Base-by-base conservation (phyloP, 2,888 invertebrate genomes). In the Perithous albicinctus region DNA sequence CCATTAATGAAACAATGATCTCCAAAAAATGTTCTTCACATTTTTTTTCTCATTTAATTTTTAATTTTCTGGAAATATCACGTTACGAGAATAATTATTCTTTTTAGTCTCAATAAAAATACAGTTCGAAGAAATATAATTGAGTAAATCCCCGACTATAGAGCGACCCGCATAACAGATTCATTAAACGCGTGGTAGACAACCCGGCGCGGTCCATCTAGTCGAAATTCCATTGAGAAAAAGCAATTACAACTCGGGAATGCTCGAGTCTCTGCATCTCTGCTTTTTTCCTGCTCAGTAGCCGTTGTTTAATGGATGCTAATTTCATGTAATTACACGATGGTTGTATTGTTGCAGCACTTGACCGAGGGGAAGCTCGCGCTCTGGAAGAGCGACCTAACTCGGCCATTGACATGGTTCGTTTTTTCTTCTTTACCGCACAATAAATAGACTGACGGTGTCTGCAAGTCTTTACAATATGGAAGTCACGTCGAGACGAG, bases 321-420 rank as follows among this genome's bases (percentile, higher is more conserved):
- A 84, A 85, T 85, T 70, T 80, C 74, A 64, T 76, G 54, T 82
- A 80, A 84, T 83, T 83, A 80, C 80, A n/a, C 59, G 26, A 76
- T 77, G 29, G n/a, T 59, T 56, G 59, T 69, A 41, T 74, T 38
- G 46, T 86, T 90, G 77, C 89, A 93, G 93, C 90, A 91, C 87
- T 90, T 93, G 86, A 92, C 92, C 20, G 93, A 93, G 88, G 92
- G 91, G 83, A 92, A 92, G 85, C 87, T 93, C 80, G 88, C 90
- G 67, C 88, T 92, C 54, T 93, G 93, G 93, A 93, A 92, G 87
- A 88, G 88, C 77, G 93, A 93, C 83, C 89, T 93, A 64, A 88
- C 88, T 67, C 88, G 88, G 78, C 83, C 89, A 59, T 84, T 88
- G 82, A 91, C 89, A 89, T 88, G 92, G 93, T 93, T 89, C 90